A percentile compares a stretch with the other conserved stretches of the same genome.
Conservation (phyloP, 2,797 vertebrate genomes). For the Helarctos malayanus region DNA sequence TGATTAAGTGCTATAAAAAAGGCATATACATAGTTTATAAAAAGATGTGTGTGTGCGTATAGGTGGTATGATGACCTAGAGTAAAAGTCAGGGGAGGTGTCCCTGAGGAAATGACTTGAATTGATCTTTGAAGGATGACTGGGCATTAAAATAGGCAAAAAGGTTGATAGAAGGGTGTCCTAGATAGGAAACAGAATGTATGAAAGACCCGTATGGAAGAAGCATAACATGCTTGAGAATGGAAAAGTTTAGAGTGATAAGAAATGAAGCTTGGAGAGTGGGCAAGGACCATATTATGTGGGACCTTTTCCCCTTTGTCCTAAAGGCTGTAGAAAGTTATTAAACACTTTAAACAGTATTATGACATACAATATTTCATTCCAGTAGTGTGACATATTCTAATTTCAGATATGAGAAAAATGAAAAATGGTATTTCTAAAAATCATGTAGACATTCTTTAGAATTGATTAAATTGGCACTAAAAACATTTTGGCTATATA, state of each 20-base stretch:
- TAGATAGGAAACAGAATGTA: neutral
- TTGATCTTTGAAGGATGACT: slow-evolving; percentile 11
- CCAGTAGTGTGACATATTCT: neutral
- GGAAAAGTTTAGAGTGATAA: neutral
- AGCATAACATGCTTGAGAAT: neutral
- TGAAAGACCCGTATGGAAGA: slow-evolving; percentile 25
- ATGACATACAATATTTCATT: neutral
- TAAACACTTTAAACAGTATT: slow-evolving; percentile 47
- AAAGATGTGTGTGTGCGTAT: neutral
- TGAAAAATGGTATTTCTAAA: slow-evolving; percentile 25
- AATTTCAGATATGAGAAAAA: slow-evolving; percentile 37
- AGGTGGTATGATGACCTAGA: neutral
- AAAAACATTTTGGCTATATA: slow-evolving; percentile 38
- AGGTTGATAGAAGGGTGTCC: neutral
- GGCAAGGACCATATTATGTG: neutral
- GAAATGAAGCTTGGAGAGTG: neutral
- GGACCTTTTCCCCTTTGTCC: neutral
- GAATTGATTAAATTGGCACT: slow-evolving; percentile 20
- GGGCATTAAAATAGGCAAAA: neutral
- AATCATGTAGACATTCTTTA: neutral
- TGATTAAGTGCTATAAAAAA: slow-evolving; percentile 35
- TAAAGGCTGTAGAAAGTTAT: slow-evolving; percentile 39
- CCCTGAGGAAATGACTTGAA: neutral
- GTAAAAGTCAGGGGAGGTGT: neutral
- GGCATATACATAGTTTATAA: neutral